Percentiles rank a stretch among this genome's conserved stretches.
Conservation (phyloP, 2,888 invertebrate species). For the Leptogaster cylindrica region DNA sequence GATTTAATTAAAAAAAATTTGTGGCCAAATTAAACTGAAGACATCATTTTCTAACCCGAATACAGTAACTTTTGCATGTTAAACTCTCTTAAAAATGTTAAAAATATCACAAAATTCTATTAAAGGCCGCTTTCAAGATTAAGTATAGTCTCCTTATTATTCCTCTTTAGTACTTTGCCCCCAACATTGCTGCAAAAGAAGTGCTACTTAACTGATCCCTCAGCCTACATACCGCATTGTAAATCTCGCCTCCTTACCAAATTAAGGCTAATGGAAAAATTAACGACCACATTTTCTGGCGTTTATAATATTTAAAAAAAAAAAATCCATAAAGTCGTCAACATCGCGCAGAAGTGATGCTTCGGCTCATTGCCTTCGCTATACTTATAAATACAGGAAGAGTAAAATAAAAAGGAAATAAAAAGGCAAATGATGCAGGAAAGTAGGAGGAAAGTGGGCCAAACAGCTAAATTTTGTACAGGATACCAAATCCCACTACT, state of each 20-base stretch:
- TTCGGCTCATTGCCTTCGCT: slow-evolving; percentile 31
- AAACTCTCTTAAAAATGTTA: background rate
- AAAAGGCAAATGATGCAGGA: background rate
- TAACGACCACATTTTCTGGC: slow-evolving; percentile 33
- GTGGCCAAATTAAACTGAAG: no score
- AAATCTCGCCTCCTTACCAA: slow-evolving; percentile 25
- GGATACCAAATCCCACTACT: no score
- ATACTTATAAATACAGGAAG: background rate
- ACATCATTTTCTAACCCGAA: no score
- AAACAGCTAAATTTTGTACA: background rate
- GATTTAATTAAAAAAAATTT: no score
- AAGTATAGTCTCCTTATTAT: slow-evolving; percentile 18
- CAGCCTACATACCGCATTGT: background rate
- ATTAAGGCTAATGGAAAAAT: slow-evolving; percentile 37
- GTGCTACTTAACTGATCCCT: slow-evolving; percentile 13
- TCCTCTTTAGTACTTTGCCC: slow-evolving; percentile 33
- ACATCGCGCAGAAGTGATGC: background rate
- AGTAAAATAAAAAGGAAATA: background rate
- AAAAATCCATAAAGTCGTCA: slow-evolving; percentile 1
- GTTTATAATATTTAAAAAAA: slow-evolving; percentile 4
- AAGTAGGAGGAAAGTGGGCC: background rate
- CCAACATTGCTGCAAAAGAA: slow-evolving; percentile 11
- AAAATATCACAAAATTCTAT: slow-evolving; percentile 24
- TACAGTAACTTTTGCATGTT: no score
- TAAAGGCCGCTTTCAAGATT: background rate